Evolutionary conservation across 2,888 invertebrate species (phyloP), one percentile per base, ranked within the genome.

Genomic region (Scaptomyza polygonia): DNA sequence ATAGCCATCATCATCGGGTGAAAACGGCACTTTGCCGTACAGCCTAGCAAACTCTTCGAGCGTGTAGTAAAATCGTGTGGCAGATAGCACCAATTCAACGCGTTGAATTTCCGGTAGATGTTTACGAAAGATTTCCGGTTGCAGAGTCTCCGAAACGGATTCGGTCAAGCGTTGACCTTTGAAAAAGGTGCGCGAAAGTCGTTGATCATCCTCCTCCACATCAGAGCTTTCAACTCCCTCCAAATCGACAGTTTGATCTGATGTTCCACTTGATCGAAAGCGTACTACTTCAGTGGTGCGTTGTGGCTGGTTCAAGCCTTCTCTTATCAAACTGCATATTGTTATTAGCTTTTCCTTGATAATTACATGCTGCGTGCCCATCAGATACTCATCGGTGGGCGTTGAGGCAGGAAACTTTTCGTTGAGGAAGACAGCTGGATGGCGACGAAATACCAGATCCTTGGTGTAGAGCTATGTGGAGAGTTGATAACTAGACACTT

Each of bases 341-440:
- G 39, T 65, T 0, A 16, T 42, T 2, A 89, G 11, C 47, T 89
- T 89, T 1, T 85, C 82, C 62, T 78, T 87, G 25, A 90, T 75
- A 21, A 79, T 81, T 45, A 82, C 49, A 48, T 90, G 90, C 54
- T 90, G 89, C 14, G 77, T 84, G 4, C 77, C 78, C 90, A 90
- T 90, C 12, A 87, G 57, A 5, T 79, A 79, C 59, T 72, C 72
- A 27, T 90, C 90, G 4, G 73, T 74, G n/a, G 83, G 65, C n/a
- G 89, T 89, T 1, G 88, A 79, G 0, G 89, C 64, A 1, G 90
- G 84, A 61, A 89, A 90, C 56, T 88, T 88, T 16, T 90, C 90
- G 58, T 90, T 90, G 0, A 88, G 72, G 42, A 71, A 84, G 8
- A 79, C 81, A 1, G 82, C 79, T 0, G 79, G 61, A 11, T 88